A percentile compares a stretch with the other conserved stretches of the same genome.
These are phyloP conservation scores for Micropterix aruncella DNA, from an alignment of 2,888 invertebrate genomes.

Conservation along the genomic window DNA sequence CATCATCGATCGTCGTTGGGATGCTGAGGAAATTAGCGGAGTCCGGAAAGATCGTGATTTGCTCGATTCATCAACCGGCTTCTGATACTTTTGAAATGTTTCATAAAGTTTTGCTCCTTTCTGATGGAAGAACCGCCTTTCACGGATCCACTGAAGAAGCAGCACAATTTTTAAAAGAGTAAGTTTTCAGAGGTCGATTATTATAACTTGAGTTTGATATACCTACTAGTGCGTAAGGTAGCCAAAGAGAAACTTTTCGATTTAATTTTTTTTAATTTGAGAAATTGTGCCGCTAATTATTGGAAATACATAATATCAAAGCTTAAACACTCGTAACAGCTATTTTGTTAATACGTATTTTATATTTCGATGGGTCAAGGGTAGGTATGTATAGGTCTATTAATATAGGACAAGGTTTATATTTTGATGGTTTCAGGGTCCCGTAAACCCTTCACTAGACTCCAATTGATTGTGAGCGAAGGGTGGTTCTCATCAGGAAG, in stretches of 20 bases:
- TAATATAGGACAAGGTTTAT: too few relatives aligned
- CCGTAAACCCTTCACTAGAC: too few relatives aligned
- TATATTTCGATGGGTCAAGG: too few relatives aligned
- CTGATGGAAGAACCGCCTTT: slow-evolving; percentile 64
- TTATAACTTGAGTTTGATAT: not conserved
- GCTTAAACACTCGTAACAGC: too few relatives aligned
- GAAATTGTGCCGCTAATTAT: too few relatives aligned
- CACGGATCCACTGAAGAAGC: slow-evolving; percentile 63
- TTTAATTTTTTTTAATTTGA: slow-evolving; percentile 16
- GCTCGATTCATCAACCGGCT: slow-evolving; percentile 85
- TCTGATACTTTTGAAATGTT: slow-evolving; percentile 76
- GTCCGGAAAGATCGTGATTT: slow-evolving; percentile 65
- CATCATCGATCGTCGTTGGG: slow-evolving; percentile 66
- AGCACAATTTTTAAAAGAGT: slow-evolving; percentile 54
- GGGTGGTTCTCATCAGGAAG: too few relatives aligned
- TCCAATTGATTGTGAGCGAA: too few relatives aligned
- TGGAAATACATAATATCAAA: too few relatives aligned
- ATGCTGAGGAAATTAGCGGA: slow-evolving; percentile 48
- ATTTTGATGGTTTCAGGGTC: too few relatives aligned
- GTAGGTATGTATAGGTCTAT: too few relatives aligned
- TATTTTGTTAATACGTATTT: too few relatives aligned
- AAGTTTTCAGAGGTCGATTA: slow-evolving; percentile 17
- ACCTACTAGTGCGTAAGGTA: too few relatives aligned
- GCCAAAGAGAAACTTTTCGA: slow-evolving; percentile 7
- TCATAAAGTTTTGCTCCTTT: slow-evolving; percentile 62